Evolutionary conservation across 2,888 invertebrate species (phyloP).

Genomic region (Eilema caniola): DNA sequence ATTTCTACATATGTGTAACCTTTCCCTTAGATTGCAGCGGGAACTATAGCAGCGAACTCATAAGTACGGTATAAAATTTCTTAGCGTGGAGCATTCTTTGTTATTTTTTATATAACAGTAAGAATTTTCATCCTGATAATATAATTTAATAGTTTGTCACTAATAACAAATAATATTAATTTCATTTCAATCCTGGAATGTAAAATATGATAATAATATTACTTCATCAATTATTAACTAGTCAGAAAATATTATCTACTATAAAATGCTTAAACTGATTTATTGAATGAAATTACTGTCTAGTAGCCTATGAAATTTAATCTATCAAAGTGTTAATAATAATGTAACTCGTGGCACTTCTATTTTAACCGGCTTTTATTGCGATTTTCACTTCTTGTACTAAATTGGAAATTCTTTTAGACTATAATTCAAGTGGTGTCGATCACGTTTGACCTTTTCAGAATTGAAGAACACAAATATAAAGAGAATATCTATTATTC

Average conservation of each 20-base stretch:
- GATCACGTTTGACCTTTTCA: background rate
- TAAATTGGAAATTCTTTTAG: background rate
- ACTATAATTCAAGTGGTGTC: background rate
- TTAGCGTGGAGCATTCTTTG: no score
- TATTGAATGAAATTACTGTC: background rate
- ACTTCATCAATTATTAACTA: no score
- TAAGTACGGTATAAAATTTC: no score
- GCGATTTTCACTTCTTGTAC: constrained; percentile 4
- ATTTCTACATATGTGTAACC: no score
- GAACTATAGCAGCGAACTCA: no score
- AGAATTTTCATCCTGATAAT: no score
- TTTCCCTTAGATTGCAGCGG: no score
- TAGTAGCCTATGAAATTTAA: background rate
- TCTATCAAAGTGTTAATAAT: background rate
- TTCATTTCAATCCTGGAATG: no score
- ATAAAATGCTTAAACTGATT: background rate
- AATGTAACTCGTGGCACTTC: background rate
- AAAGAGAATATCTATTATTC: background rate
- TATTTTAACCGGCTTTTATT: background rate
- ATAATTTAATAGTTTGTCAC: no score
- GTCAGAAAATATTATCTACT: background rate
- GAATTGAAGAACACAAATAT: background rate
- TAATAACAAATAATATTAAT: no score
- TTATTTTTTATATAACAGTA: no score
- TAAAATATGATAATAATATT: no score